Evolutionary conservation across 2,888 invertebrate genomes (phyloP).

Genomic region (Dexiosoma caninum): DNA sequence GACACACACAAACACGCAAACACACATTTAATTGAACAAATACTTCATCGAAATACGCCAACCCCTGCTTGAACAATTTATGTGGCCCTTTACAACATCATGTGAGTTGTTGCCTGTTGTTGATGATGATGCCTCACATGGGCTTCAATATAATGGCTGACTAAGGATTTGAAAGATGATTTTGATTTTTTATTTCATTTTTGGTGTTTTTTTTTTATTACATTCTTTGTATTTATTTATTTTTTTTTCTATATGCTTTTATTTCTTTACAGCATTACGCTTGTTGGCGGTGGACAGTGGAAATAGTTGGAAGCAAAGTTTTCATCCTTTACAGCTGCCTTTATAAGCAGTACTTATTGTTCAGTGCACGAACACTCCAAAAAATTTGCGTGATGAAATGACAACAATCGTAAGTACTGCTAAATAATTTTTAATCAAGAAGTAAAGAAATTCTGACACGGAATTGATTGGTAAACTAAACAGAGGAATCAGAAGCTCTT

Average conservation of each 20-base stretch:
- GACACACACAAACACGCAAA: not conserved
- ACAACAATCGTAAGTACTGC: no score
- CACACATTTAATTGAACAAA: constrained; percentile 7
- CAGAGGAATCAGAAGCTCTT: no score
- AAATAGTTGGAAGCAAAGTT: not conserved
- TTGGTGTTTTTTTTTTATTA: not conserved
- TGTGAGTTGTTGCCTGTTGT: constrained; percentile 41
- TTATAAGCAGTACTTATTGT: no score
- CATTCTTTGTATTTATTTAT: constrained; percentile 20
- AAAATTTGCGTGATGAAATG: no score
- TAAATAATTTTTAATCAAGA: no score
- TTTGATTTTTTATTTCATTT: constrained; percentile 36
- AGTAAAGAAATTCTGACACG: no score
- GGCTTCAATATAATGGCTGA: constrained; percentile 60
- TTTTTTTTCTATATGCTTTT: not conserved
- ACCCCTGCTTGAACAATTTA: constrained; percentile 19
- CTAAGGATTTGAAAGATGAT: constrained; percentile 62
- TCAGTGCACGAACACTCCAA: no score
- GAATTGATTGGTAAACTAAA: no score
- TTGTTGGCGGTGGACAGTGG: constrained; percentile 6
- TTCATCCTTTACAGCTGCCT: no score
- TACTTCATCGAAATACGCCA: constrained; percentile 16
- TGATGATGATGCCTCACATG: constrained; percentile 57
- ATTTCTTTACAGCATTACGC: not conserved
- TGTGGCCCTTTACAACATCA: constrained; percentile 22